Base-by-base conservation (phyloP, 2,888 invertebrate genomes). In the Oligia strigilis region DNA sequence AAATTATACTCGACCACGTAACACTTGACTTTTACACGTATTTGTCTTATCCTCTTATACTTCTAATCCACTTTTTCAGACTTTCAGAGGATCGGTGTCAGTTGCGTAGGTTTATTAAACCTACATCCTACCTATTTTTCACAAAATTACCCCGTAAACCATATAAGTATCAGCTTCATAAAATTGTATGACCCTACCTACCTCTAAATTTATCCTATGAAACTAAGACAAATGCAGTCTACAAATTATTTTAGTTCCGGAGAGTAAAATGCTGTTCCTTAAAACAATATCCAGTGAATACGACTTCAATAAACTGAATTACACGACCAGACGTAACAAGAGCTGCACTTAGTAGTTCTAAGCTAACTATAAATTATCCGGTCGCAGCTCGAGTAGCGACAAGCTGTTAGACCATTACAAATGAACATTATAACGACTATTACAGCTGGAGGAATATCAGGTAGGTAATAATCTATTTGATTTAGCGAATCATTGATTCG, bases 321-420 rank as follows among this genome's bases (percentile, higher is more conserved):
- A 62, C 55, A 43, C 23, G 65, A 46, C 4, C 5, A 58, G 64
- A 66, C 52, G 23, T 60, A 77, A 85, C 85, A 75, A 85, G 72
- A 73, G 49, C 60, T 67, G 75, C 65, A 81, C 29, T 85, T 77
- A 77, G 77, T 14, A 40, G 62, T 73, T 74, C 74, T 29, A 55
- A 76, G 71, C 77, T 29, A 74, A 65, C 76, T 75, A 87, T 89
- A 88, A 85, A 89, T 89, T 83, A 89, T 72, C 65, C 6, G 36
- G 58, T 64, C 66, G 67, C n/a, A 81, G 67, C n/a, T 52, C 77
- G 72, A 72, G 88, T 89, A 89, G 88, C 88, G 89, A 88, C 88
- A 78, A 46, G 72, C 64, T 74, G 80, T 66, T 79, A 36, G 19
- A 69, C 67, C 60, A 77, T 71, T 80, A 81, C 78, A 78, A 78